phyloP scores from a whole-genome alignment of 2,797 vertebrate species.

The Anas bernieri region DNA sequence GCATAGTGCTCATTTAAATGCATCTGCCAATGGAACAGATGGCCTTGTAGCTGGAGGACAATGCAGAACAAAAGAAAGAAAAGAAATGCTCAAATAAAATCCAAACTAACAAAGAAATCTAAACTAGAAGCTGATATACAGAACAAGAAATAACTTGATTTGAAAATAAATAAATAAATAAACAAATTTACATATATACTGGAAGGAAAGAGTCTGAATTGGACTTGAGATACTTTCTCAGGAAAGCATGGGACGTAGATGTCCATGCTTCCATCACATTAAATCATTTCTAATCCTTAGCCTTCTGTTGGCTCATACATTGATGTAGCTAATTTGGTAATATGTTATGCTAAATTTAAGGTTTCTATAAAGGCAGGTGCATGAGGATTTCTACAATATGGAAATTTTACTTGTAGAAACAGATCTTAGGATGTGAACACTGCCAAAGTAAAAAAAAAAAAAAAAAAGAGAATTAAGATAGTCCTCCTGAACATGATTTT shows the following conservation, averaged over 20 bases:
- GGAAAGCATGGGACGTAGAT: not conserved
- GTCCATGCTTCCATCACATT: not conserved
- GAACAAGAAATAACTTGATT: not conserved
- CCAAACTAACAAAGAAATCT: constrained; percentile 13
- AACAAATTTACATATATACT: too few relatives aligned
- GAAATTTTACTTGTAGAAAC: not conserved
- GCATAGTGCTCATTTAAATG: not conserved
- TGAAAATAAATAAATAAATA: not conserved
- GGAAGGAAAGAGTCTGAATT: not conserved
- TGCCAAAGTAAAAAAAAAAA: not conserved
- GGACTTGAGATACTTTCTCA: not conserved
- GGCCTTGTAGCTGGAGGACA: constrained; percentile 70
- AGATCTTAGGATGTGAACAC: not conserved
- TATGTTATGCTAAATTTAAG: not conserved
- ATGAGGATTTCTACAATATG: not conserved
- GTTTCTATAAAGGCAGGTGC: not conserved
- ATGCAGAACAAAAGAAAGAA: constrained; percentile 32
- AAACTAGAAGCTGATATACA: not conserved
- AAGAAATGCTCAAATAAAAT: not conserved
- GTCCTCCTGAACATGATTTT: not conserved
- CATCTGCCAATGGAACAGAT: constrained; percentile 79
- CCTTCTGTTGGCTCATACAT: not conserved
- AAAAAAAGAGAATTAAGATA: not conserved
- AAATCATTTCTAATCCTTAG: not conserved
- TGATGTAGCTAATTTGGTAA: not conserved